Evolutionary conservation across 64 coral and sea anemone genomes (phyloP).

Genomic region (Actinia tenebrosa): DNA sequence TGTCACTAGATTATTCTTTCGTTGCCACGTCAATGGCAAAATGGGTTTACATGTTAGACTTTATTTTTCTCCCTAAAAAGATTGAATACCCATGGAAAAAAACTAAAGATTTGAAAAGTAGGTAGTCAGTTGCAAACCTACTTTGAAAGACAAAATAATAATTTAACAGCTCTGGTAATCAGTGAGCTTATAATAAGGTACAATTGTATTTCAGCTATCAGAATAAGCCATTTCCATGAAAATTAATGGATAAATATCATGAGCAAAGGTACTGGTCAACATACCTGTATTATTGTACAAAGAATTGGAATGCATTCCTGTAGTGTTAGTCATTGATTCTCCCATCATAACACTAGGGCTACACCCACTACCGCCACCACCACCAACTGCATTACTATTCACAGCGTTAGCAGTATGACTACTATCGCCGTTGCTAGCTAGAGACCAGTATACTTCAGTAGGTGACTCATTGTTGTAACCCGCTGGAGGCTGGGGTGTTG

Average conservation of each 20-base stretch:
- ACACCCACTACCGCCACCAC: background rate
- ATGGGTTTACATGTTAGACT: too few relatives aligned
- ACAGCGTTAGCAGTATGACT: conserved; percentile 10
- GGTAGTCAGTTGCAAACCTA: too few relatives aligned
- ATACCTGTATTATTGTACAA: conserved; percentile 24
- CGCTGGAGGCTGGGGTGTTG: conserved; percentile 47
- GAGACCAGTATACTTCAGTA: conserved; percentile 87
- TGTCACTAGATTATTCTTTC: too few relatives aligned
- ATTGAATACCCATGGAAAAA: too few relatives aligned
- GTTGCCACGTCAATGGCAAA: too few relatives aligned
- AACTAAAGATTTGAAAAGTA: too few relatives aligned
- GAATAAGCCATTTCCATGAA: background rate
- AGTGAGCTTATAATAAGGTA: too few relatives aligned
- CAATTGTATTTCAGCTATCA: too few relatives aligned
- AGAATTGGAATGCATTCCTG: conserved; percentile 12
- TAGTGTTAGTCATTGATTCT: conserved; percentile 6
- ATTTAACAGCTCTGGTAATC: too few relatives aligned
- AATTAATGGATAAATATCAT: too few relatives aligned
- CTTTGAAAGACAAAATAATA: too few relatives aligned
- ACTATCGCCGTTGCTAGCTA: conserved; percentile 39
- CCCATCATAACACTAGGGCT: background rate
- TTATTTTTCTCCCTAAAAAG: too few relatives aligned
- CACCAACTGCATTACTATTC: conserved; percentile 15
- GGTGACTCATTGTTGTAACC: conserved; percentile 81
- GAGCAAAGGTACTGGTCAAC: background rate